A percentile compares a stretch with the other conserved stretches of the same genome.
Conservation (phyloP, 2,113 vertebrate genomes). For the Aphyosemion australe region DNA sequence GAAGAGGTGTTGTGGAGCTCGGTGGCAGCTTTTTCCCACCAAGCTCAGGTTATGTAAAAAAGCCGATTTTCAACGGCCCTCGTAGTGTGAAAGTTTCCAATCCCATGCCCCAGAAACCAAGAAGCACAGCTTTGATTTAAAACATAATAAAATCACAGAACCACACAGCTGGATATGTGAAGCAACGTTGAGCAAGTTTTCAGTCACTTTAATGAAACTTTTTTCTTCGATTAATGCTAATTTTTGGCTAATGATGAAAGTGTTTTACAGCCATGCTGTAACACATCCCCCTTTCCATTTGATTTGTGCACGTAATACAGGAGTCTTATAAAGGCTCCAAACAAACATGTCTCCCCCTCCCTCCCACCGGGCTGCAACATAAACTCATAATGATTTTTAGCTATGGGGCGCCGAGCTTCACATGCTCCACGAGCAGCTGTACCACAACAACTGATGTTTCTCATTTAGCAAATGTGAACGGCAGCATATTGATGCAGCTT, state of each 20-base stretch:
- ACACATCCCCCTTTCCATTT: constrained; percentile 3
- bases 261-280: background rate
- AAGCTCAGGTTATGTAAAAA: constrained; percentile 41
- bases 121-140: constrained; percentile 14
- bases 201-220: constrained; percentile 27
- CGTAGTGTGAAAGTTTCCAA: constrained; percentile 9
- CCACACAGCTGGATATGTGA: constrained; percentile 7
- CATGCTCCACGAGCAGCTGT: constrained; percentile 23
- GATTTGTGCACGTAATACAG: constrained; percentile 21
- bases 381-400: constrained; percentile 59
- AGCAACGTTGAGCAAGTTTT: background rate
- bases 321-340: constrained; percentile 14
- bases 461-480: constrained; percentile 26
- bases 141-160: constrained; percentile 32
- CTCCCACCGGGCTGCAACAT: constrained; percentile 50
- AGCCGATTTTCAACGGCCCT: constrained; percentile 20
- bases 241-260: constrained; percentile 11
- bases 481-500: constrained; percentile 9
- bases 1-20: constrained; percentile 16
- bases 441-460: constrained; percentile 37
- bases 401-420: constrained; percentile 47
- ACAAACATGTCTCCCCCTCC: constrained; percentile 31
- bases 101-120: background rate
- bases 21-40: constrained; percentile 31
- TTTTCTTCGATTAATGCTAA: no score